phyloP scores from a whole-genome alignment of 2,888 invertebrate genomes.

The Julus scandinavius region DNA sequence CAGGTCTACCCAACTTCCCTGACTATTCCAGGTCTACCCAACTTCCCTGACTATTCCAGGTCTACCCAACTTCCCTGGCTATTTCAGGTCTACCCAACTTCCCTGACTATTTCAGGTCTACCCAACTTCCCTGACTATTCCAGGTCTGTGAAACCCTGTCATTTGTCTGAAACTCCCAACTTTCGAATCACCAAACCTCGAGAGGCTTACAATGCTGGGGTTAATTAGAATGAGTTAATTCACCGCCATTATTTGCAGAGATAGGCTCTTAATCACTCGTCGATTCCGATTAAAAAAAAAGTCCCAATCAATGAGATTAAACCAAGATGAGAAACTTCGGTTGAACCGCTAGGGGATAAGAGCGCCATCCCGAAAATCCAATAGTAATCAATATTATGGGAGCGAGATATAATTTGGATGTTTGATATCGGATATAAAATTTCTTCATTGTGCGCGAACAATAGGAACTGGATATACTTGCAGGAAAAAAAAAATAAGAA shows the following conservation, averaged over 20 bases:
- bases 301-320: neutral
- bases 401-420: slow-evolving; percentile 33
- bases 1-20: too few relatives aligned
- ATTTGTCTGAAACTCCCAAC: too few relatives aligned
- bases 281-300: neutral
- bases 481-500: neutral
- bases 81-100: too few relatives aligned
- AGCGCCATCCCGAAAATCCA: neutral
- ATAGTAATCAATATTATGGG: slow-evolving; percentile 20
- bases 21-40: too few relatives aligned
- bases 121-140: too few relatives aligned
- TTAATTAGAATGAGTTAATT: slow-evolving; percentile 10
- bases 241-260: neutral
- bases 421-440: slow-evolving; percentile 33
- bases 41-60: too few relatives aligned
- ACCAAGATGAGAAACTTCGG: neutral
- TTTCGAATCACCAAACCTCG: too few relatives aligned
- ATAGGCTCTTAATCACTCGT: neutral
- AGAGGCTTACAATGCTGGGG: neutral
- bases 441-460: slow-evolving; percentile 24
- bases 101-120: too few relatives aligned
- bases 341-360: neutral
- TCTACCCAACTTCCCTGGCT: too few relatives aligned
- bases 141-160: too few relatives aligned
- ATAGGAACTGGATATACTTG: slow-evolving; percentile 33